Percentiles rank a stretch among this genome's conserved stretches.
Evolutionary conservation across 2,113 vertebrate species (phyloP).

Genomic region (Melospiza melodia): DNA sequence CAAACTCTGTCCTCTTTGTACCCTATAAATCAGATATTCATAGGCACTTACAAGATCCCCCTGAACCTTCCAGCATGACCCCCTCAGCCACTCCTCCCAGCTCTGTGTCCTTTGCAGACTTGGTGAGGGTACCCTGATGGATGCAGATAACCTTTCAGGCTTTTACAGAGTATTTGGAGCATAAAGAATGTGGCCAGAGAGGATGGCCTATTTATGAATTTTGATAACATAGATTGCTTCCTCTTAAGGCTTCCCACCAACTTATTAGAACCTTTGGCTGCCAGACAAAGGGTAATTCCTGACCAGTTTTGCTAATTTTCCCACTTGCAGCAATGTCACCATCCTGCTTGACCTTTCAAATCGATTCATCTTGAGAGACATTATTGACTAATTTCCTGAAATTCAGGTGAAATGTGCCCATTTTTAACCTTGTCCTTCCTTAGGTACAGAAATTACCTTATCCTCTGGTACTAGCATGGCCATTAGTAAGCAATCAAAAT

Average conservation of each 20-base stretch:
- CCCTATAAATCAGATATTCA: not conserved
- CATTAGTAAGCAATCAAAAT: constrained; percentile 73
- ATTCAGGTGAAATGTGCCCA: constrained; percentile 54
- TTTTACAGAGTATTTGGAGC: not conserved
- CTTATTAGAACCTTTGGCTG: constrained; percentile 54
- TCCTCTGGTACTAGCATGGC: constrained; percentile 52
- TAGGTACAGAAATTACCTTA: constrained; percentile 49
- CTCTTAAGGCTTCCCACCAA: not conserved
- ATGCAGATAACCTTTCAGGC: not conserved
- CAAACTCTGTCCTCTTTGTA: not conserved
- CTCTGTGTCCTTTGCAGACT: not conserved
- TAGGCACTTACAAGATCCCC: not conserved
- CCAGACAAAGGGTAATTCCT: constrained; percentile 50
- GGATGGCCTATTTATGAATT: not conserved
- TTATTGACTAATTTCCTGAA: constrained; percentile 69
- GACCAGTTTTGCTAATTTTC: constrained; percentile 37
- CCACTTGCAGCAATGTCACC: not conserved
- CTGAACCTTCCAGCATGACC: not conserved
- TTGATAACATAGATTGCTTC: constrained; percentile 4
- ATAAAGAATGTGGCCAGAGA: not conserved
- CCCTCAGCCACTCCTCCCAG: not conserved
- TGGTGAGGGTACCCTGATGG: not conserved
- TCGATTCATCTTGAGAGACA: constrained; percentile 58
- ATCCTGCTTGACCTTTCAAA: constrained; percentile 67
- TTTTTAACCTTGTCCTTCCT: constrained; percentile 64